Base-by-base conservation (phyloP, 35 echinoderm and acorn worm genomes). In the Acanthaster planci region DNA sequence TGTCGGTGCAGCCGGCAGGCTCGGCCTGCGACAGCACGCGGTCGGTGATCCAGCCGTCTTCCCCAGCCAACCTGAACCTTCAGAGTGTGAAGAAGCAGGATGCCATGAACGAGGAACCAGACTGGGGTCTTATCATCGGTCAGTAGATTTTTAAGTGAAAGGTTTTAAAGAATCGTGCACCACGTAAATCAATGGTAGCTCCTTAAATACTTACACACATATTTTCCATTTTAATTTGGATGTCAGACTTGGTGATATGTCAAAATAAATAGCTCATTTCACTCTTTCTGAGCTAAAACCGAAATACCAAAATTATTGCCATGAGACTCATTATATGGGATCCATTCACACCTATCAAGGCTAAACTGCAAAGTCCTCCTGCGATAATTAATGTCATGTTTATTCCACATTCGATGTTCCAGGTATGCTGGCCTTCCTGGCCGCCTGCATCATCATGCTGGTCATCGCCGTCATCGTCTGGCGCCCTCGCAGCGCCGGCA, bases 41-140 rank as follows among this genome's bases (percentile, higher is more conserved):
- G 29, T 90, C 84, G 14, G 82, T 51, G n/a, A 82, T 98, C 4
- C 86, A 88, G 80, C 95, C 95, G 0, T 98, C 95, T 19, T 76
- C 80, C 1, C 55, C 76, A 17, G 38, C 78, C 23, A 94, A 98
- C 54, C 85, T 98, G 37, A 85, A 85, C 0, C 34, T 36, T 12
- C 85, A 88, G 50, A 67, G 86, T 16, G 83, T 98, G 1, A 72
- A 81, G 51, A 98, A 98, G 51, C 80, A 80, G 18, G 89, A 94
- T 15, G 80, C 89, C 1, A 38, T 51, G 26, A 98, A 98, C 40
- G 95, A 98, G 78, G 95, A 87, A 77, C 95, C 95, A 31, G 95
- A 98, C 67, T 98, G 95, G 95, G 95, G 92, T 37, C 86, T 98
- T 26, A 98, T 98, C 23, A 98, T 98, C 8, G 95, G 95, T 98